A percentile compares a stretch with the other conserved stretches of the same genome.
phyloP scores from a whole-genome alignment of 1,140 invertebrate species.

The Manduca sexta region DNA sequence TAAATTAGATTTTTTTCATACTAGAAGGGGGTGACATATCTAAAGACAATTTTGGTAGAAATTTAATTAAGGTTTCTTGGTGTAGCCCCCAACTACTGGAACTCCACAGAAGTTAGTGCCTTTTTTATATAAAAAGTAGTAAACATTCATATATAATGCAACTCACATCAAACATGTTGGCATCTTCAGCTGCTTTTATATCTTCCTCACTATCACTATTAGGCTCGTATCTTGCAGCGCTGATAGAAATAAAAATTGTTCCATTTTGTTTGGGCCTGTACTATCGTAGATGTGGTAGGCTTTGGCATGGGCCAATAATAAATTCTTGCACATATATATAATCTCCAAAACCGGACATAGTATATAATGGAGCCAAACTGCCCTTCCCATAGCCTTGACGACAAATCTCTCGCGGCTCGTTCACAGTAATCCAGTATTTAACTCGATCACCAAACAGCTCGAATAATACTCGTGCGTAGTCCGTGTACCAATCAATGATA shows the following conservation, averaged over 20 bases:
- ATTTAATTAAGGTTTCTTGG: too few species aligned
- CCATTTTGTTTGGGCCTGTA: slow-evolving; percentile 35
- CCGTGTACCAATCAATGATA: slow-evolving; percentile 74
- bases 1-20: too few species aligned
- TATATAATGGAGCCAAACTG: slow-evolving; percentile 57
- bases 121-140: too few species aligned
- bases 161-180: slow-evolving; percentile 50
- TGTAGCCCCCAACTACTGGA: too few species aligned
- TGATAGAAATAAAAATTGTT: slow-evolving; percentile 66
- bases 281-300: slow-evolving; percentile 74
- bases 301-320: slow-evolving; percentile 29
- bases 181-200: slow-evolving; percentile 56
- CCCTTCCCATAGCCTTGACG: slow-evolving; percentile 68
- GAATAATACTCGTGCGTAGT: slow-evolving; percentile 74
- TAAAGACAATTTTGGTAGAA: too few species aligned
- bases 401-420: slow-evolving; percentile 76
- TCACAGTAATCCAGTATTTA: slow-evolving; percentile 78
- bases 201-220: slow-evolving; percentile 44
- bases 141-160: not conserved
- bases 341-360: slow-evolving; percentile 60
- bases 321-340: slow-evolving; percentile 52
- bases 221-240: slow-evolving; percentile 57
- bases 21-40: too few species aligned
- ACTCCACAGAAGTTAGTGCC: too few species aligned
- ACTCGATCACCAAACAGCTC: slow-evolving; percentile 75